Evolutionary conservation across 1,140 invertebrate species (phyloP), one percentile per base, ranked within the genome.

Genomic region (Hyphantria cunea): DNA sequence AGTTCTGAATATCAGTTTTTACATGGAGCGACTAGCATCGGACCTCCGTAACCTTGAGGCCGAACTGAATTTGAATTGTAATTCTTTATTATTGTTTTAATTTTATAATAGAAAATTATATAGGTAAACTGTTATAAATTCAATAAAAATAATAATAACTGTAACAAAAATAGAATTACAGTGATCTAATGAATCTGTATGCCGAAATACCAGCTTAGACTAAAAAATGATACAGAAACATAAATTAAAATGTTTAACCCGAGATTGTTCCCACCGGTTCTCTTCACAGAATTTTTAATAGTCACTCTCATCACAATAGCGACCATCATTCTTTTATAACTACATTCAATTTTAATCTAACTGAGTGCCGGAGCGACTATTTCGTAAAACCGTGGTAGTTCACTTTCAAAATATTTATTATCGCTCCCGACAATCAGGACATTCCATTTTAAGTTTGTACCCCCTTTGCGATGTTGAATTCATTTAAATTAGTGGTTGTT

Each of bases 331-430:
- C 50, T 69, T 69, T 66, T 64, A 52, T 74, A 71, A 73, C 74
- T 70, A 68, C 70, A 80, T 80, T 80, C 71, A 81, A 81, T 75
- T 78, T 79, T 81, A 82, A 82, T 84, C 75, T 70, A 54, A 68
- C 67, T 81, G 79, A 84, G 82, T 84, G 80, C 66, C 49, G 64
- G 54, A 51, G 51, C 74, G 76, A 32, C 77, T 80, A 72, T 76
- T 80, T 72, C 76, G 51, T 63, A 33, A 13, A 42, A 39, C 31
- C 12, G 39, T 42, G 11, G 44, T 45, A 37, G n/a, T 41, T 37
- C 41, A 42, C 12, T 15, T 41, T 37, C n/a, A 47, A 42, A 39
- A 33, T 59, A 59, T 66, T 66, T 66, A 66, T 59, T 65, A 58
- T 17, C 37, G 15, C 17, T 31, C 33, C 63, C 48, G 49, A 59